Evolutionary conservation across 2,888 invertebrate species (phyloP).

Genomic region (Onthophagus sagittarius): DNA sequence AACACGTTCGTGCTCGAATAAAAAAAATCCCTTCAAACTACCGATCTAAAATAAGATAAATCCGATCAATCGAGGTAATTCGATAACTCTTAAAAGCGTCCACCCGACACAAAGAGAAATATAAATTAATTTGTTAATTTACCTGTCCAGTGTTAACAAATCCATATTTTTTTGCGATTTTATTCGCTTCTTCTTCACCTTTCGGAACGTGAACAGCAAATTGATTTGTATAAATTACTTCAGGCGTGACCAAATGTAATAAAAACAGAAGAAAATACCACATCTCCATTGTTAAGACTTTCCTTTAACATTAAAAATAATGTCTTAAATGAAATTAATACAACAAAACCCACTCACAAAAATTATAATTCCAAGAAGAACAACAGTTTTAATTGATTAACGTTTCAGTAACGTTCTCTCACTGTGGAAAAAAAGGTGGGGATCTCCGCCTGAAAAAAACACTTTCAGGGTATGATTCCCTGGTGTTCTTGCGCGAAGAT

Average conservation of each 20-base stretch:
- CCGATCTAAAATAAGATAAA: constrained; percentile 75
- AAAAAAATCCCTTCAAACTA: constrained; percentile 77
- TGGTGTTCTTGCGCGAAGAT: no score
- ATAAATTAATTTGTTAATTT: constrained; percentile 39
- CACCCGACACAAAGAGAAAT: not conserved
- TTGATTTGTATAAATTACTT: constrained; percentile 67
- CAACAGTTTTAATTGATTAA: not conserved
- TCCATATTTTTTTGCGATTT: constrained; percentile 78
- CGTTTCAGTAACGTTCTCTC: not conserved
- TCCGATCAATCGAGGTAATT: not conserved
- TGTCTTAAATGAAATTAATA: no score
- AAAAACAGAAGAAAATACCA: not conserved
- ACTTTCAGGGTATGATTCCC: no score
- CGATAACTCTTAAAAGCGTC: not conserved
- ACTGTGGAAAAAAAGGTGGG: not conserved
- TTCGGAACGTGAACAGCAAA: constrained; percentile 84
- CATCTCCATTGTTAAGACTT: not conserved
- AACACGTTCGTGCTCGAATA: constrained; percentile 80
- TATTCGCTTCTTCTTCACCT: constrained; percentile 66
- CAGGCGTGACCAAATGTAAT: not conserved
- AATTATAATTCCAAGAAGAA: not conserved
- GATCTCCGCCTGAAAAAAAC: not conserved
- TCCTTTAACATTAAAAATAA: no score
- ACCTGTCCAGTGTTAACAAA: constrained; percentile 88
- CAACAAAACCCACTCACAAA: no score